phyloP scores from a whole-genome alignment of 1,140 invertebrate genomes.

The Mycetomoellerius zeteki region DNA sequence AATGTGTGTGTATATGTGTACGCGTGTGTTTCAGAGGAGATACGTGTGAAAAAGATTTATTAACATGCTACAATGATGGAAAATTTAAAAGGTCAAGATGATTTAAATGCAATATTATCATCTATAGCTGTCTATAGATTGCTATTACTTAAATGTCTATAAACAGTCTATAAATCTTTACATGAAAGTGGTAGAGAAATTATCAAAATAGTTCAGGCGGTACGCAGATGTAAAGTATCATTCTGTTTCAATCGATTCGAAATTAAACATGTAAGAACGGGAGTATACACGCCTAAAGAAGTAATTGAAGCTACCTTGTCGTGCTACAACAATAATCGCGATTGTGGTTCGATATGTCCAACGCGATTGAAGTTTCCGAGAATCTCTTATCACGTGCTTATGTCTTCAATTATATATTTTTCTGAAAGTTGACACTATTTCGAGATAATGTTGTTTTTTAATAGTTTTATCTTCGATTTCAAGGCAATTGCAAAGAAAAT shows the following conservation, averaged over 20 bases:
- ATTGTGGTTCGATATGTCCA: not conserved
- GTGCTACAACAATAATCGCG: constrained; percentile 26
- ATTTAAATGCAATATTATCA: not conserved
- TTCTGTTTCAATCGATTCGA: constrained; percentile 31
- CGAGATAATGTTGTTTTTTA: not conserved
- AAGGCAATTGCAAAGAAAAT: not conserved
- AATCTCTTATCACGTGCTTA: constrained; percentile 10
- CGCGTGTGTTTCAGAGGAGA: not conserved
- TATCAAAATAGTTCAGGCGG: not conserved
- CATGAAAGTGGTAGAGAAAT: not conserved
- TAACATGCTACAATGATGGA: not conserved
- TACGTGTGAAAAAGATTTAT: not conserved
- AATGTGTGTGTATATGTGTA: not conserved
- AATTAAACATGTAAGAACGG: constrained; percentile 29
- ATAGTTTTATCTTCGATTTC: not conserved
- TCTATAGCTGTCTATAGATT: not conserved
- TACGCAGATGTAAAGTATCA: constrained; percentile 6
- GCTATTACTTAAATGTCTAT: not conserved
- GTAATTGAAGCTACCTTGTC: constrained; percentile 34
- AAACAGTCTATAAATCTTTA: not conserved
- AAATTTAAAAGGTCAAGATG: not conserved
- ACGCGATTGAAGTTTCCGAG: constrained; percentile 11
- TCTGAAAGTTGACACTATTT: not conserved
- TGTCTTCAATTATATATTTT: not conserved
- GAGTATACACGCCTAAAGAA: not conserved